A percentile compares a stretch with the other conserved stretches of the same genome.
These are phyloP conservation scores for Sternarchorhynchus goeldii DNA, from an alignment of 2,797 vertebrate species.

Conservation along the genomic window DNA sequence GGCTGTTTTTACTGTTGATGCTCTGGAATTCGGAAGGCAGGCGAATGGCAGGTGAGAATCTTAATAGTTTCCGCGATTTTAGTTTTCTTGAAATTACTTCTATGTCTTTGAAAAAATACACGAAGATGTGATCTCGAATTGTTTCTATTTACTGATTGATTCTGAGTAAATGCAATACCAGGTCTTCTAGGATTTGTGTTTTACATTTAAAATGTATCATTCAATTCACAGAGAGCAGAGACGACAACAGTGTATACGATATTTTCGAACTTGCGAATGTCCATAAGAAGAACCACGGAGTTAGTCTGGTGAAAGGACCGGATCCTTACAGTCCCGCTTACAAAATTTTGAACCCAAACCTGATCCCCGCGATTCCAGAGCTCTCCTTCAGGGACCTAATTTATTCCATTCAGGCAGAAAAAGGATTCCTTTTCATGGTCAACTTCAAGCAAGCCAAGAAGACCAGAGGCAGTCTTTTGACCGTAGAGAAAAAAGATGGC, in stretches of 20 bases:
- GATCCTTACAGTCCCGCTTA: constrained; percentile 92
- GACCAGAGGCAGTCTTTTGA: constrained; percentile 85
- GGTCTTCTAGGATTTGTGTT: neutral
- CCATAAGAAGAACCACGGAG: constrained; percentile 81
- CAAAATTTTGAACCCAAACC: constrained; percentile 87
- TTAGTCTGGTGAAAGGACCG: constrained; percentile 86
- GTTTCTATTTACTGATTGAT: too few relatives aligned
- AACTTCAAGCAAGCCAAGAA: constrained; percentile 91
- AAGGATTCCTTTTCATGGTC: constrained; percentile 91
- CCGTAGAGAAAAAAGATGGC: constrained; percentile 85
- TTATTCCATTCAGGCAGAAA: constrained; percentile 88
- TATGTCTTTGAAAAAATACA: too few relatives aligned
- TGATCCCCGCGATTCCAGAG: constrained; percentile 88
- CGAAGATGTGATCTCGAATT: too few relatives aligned
- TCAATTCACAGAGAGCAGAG: constrained; percentile 73
- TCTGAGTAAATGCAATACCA: too few relatives aligned
- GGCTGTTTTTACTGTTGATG: constrained; percentile 79
- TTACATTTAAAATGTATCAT: neutral
- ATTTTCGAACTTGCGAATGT: constrained; percentile 86
- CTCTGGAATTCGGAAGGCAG: constrained; percentile 74
- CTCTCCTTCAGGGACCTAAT: constrained; percentile 91
- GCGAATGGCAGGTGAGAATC: constrained; percentile 84
- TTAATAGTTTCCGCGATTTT: neutral
- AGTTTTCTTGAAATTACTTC: too few relatives aligned
- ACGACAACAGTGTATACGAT: constrained; percentile 93